phyloP scores from a whole-genome alignment of 2,888 invertebrate species.

The Nomada goodeniana region DNA sequence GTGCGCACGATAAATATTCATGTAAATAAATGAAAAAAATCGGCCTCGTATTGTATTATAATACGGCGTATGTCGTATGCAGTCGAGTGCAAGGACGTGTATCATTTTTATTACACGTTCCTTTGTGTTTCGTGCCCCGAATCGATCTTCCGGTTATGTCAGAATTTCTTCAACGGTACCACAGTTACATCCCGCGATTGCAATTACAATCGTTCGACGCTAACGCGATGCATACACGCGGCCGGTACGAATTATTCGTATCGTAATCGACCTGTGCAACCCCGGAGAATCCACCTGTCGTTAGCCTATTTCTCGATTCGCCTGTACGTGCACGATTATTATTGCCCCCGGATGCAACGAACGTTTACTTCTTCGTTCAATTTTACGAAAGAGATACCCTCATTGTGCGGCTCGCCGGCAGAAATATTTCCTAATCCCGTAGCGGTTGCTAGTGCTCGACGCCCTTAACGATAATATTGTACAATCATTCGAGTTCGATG shows the following conservation, averaged over 20 bases:
- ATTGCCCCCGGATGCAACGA: not conserved
- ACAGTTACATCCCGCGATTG: slow-evolving; percentile 39
- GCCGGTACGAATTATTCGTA: slow-evolving; percentile 31
- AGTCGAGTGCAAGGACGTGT: slow-evolving; percentile 34
- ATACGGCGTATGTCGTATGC: not conserved
- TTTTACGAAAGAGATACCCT: not conserved
- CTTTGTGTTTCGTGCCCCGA: slow-evolving; percentile 45
- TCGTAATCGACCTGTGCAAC: slow-evolving; percentile 47
- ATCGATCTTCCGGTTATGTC: slow-evolving; percentile 66
- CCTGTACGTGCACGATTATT: slow-evolving; percentile 10
- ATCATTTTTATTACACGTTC: slow-evolving; percentile 17
- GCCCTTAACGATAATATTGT: no score
- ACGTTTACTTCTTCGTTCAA: not conserved
- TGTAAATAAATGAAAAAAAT: not conserved
- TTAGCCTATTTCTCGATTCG: slow-evolving; percentile 22
- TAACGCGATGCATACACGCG: slow-evolving; percentile 25
- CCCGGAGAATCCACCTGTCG: slow-evolving; percentile 14
- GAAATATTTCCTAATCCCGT: not conserved
- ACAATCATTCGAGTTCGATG: no score
- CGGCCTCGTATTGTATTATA: slow-evolving; percentile 19
- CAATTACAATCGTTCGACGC: slow-evolving; percentile 17
- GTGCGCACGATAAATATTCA: not conserved
- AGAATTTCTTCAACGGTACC: slow-evolving; percentile 60
- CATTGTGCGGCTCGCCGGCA: not conserved
- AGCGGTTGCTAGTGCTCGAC: not conserved